A percentile compares a stretch with the other conserved stretches of the same genome.
Conservation (phyloP, 2,797 vertebrate genomes). For the Gallinago nigripennis region DNA sequence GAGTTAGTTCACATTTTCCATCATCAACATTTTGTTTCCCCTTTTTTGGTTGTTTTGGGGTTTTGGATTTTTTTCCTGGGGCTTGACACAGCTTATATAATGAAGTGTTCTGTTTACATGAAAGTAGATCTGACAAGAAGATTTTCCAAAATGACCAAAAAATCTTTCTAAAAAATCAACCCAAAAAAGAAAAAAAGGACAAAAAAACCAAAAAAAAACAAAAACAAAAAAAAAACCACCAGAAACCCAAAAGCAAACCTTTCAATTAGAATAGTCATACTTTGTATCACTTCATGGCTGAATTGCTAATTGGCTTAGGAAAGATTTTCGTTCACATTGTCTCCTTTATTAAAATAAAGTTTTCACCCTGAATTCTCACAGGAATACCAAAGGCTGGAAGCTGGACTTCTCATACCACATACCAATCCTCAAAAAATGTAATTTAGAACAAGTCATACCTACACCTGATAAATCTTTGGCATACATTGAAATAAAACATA, state of each 20-base stretch:
- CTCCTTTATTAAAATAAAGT: background rate
- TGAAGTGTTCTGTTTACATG: background rate
- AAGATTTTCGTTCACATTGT: background rate
- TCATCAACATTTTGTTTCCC: background rate
- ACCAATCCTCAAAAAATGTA: background rate
- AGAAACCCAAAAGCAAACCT: rapidly evolving
- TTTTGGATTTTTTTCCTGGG: background rate
- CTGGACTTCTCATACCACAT: background rate
- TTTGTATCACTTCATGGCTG: background rate
- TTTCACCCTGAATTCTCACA: background rate
- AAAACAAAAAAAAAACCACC: background rate
- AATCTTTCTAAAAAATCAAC: background rate
- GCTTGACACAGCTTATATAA: background rate
- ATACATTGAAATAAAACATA: background rate
- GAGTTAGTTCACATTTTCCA: background rate
- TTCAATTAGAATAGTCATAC: background rate
- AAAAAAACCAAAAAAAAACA: too few species aligned
- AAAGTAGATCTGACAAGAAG: background rate
- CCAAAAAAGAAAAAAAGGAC: too few species aligned
- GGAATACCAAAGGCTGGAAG: background rate
- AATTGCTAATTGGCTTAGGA: background rate
- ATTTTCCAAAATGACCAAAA: background rate
- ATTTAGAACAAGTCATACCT: background rate
- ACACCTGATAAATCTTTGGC: background rate
- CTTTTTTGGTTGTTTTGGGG: too few species aligned